These are phyloP conservation scores for Paramacrobiotus metropolitanus DNA, from an alignment of 1,140 invertebrate genomes.

Conservation along the genomic window DNA sequence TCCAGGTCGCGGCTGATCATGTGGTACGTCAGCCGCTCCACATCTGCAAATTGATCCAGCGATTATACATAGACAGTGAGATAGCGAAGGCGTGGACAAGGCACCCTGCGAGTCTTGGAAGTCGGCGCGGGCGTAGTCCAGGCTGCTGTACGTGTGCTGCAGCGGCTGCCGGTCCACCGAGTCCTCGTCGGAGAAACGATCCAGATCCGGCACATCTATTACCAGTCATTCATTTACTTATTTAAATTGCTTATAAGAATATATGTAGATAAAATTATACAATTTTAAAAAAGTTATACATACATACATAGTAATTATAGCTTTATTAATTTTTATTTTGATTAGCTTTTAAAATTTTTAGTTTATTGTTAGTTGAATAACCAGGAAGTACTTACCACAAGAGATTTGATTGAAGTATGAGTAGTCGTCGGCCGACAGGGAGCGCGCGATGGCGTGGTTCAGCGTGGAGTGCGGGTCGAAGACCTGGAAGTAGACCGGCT, in stretches of 20 bases:
- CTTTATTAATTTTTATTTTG: too few species aligned
- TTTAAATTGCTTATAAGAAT: too few species aligned
- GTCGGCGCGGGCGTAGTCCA: constrained; percentile 1
- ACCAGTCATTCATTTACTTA: not conserved
- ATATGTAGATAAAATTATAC: too few species aligned
- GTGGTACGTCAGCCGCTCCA: not conserved
- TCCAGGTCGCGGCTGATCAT: constrained; percentile 4
- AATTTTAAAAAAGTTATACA: too few species aligned
- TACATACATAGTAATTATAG: too few species aligned
- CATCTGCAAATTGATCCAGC: not conserved
- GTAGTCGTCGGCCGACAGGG: not conserved
- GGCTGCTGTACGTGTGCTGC: not conserved
- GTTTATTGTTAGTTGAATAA: too few species aligned
- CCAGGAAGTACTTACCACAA: too few species aligned
- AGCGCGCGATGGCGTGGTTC: not conserved
- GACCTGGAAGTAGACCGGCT: constrained; percentile 68
- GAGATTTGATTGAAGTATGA: constrained; percentile 24
- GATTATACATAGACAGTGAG: not conserved
- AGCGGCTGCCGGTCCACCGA: constrained; percentile 12
- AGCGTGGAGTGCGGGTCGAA: constrained; percentile 35
- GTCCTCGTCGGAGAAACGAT: constrained; percentile 13
- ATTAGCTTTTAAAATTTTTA: too few species aligned
- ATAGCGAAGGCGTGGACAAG: not conserved
- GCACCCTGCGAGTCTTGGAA: not conserved
- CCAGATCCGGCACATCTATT: not conserved